Percentiles rank a stretch among this genome's conserved stretches.
These are phyloP conservation scores for Sebastes kiyomatsui DNA, from an alignment of 2,797 vertebrate genomes.

Conservation along the genomic window DNA sequence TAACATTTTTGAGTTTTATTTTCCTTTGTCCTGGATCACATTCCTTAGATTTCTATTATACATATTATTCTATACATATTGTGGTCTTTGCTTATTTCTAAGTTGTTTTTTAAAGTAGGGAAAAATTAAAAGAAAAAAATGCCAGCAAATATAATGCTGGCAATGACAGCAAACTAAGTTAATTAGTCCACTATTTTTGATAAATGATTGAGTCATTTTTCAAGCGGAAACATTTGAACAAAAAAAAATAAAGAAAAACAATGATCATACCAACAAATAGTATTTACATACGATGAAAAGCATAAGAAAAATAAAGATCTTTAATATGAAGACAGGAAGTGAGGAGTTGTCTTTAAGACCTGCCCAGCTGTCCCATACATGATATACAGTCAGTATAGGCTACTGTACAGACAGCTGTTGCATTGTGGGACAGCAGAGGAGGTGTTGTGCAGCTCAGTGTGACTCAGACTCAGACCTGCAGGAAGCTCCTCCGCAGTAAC, in stretches of 20 bases:
- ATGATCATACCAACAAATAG: too few species aligned
- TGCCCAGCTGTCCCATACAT: neutral
- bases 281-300: too few species aligned
- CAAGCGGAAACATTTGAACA: too few species aligned
- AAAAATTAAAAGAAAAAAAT: too few species aligned
- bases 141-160: too few species aligned
- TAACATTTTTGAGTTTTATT: neutral
- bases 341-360: neutral
- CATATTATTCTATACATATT: neutral
- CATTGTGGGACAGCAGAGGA: constrained; percentile 20
- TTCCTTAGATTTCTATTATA: too few species aligned
- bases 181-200: too few species aligned
- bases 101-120: too few species aligned
- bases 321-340: neutral
- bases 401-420: constrained; percentile 33
- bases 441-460: neutral
- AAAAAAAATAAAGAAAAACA: too few species aligned
- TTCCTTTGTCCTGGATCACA: neutral
- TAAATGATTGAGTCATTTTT: too few species aligned
- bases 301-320: neutral
- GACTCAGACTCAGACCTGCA: neutral
- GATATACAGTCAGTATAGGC: neutral
- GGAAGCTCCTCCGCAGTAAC: constrained; percentile 5
- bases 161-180: too few species aligned
- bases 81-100: too few species aligned